Base-by-base conservation (phyloP, 2,888 invertebrate species). In the Molorchus minor region DNA sequence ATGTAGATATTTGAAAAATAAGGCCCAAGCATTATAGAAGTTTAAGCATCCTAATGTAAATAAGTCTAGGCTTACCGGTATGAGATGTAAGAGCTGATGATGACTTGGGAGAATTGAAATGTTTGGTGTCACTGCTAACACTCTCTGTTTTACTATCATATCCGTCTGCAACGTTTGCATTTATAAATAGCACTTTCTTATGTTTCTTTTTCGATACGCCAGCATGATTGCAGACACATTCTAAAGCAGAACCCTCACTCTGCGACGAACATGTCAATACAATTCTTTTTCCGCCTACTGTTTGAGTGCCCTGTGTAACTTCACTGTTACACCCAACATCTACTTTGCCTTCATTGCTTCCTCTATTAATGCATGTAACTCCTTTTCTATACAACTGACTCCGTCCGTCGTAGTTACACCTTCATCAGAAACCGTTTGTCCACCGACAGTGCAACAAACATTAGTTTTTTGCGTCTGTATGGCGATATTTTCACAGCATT, bases 51-150 rank as follows among this genome's bases (percentile, higher is more conserved):
- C n/a, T n/a, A n/a, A n/a, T n/a, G n/a, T n/a, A n/a, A n/a, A n/a
- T n/a, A n/a, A n/a, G n/a, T n/a, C n/a, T n/a, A n/a, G n/a, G n/a
- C n/a, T n/a, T n/a, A n/a, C n/a, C n/a, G n/a, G n/a, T n/a, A n/a
- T n/a, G n/a, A n/a, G n/a, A n/a, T n/a, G n/a, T n/a, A n/a, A n/a
- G n/a, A n/a, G n/a, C n/a, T n/a, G n/a, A n/a, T n/a, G 45, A 10
- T n/a, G 30, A 8, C 16, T 45, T 45, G 16, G 45, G 33, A 4
- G 45, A n/a, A n/a, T n/a, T n/a, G n/a, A 8, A 16, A 15, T 49
- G 38, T 15, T 10, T 36, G 0, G 20, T 38, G 7, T 38, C 21
- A 16, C 25, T 49, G 5, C 21, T 25, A 2, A 49, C 21, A 17
- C 38, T 49, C 1, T 40, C 49, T 13, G 4, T 25, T 25, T 25